phyloP scores from a whole-genome alignment of 92 coral and sea anemone genomes.

The Palythoa grandiflora region DNA sequence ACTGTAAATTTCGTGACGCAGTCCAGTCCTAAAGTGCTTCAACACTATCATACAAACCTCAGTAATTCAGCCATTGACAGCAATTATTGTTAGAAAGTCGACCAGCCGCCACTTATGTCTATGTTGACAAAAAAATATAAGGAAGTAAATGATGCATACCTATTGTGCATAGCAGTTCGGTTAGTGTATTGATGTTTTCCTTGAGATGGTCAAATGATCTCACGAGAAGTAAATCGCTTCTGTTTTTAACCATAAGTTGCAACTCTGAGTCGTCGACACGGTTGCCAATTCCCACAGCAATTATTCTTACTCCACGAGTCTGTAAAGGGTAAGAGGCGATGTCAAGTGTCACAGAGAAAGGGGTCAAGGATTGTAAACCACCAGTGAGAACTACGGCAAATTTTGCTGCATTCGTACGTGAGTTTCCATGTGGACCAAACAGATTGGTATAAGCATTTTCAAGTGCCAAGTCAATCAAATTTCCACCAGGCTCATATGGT shows the following conservation, averaged over 20 bases:
- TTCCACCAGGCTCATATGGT: conserved; percentile 22
- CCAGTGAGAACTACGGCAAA: conserved; percentile 32
- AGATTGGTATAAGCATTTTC: conserved; percentile 35
- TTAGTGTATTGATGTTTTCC: background rate
- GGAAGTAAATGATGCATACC: background rate
- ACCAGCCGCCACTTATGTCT: too few relatives aligned
- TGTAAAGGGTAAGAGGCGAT: conserved; percentile 31
- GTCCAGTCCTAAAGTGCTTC: too few relatives aligned
- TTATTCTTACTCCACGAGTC: conserved; percentile 22
- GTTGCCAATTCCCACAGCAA: conserved; percentile 34
- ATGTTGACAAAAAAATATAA: too few relatives aligned
- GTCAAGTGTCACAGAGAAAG: conserved; percentile 25
- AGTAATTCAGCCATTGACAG: too few relatives aligned
- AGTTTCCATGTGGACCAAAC: conserved; percentile 30
- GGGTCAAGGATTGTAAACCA: conserved; percentile 21
- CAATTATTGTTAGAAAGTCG: too few relatives aligned
- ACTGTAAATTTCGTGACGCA: too few relatives aligned
- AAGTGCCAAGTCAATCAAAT: conserved; percentile 19
- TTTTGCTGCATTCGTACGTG: background rate
- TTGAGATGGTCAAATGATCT: conserved; percentile 17
- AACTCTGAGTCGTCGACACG: conserved; percentile 14
- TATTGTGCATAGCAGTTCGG: conserved; percentile 14
- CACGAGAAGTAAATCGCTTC: conserved; percentile 7
- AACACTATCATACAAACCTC: too few relatives aligned
- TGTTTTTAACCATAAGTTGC: conserved; percentile 20